phyloP scores from a whole-genome alignment of 1,140 invertebrate genomes.

The Pogonomyrmex californicus region DNA sequence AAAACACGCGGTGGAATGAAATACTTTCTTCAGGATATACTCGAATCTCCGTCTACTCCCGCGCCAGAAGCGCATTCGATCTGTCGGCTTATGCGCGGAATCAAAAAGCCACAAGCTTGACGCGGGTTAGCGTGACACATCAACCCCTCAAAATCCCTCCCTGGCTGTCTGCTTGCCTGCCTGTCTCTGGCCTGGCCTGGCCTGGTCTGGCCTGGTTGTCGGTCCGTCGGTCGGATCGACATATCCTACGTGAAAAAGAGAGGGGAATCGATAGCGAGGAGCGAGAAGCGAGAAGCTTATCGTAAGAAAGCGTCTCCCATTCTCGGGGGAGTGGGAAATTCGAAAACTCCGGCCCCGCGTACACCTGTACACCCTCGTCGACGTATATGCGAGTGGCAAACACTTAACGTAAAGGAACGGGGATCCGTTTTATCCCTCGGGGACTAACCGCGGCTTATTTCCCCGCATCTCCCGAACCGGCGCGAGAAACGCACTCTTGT shows the following conservation, averaged over 20 bases:
- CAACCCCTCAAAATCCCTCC: slow-evolving; percentile 65
- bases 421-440: slow-evolving; percentile 73
- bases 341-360: slow-evolving; percentile 27
- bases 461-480: slow-evolving; percentile 6
- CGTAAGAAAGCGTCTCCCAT: slow-evolving; percentile 49
- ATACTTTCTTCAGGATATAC: background rate
- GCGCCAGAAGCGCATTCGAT: slow-evolving; percentile 58
- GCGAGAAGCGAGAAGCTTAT: slow-evolving; percentile 49
- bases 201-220: background rate
- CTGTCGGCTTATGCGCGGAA: slow-evolving; percentile 61
- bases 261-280: slow-evolving; percentile 44
- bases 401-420: slow-evolving; percentile 73
- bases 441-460: slow-evolving; percentile 53
- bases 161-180: background rate
- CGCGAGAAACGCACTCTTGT: background rate
- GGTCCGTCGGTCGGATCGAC: slow-evolving; percentile 28
- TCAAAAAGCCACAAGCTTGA: slow-evolving; percentile 69
- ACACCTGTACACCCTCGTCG: slow-evolving; percentile 70
- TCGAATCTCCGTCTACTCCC: slow-evolving; percentile 39
- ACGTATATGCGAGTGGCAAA: slow-evolving; percentile 75
- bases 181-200: background rate
- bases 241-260: background rate
- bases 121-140: slow-evolving; percentile 75
- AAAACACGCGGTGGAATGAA: slow-evolving; percentile 9
- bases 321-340: slow-evolving; percentile 18